Conservation (phyloP, 2,797 vertebrate genomes). For the Pipistrellus nathusii region DNA sequence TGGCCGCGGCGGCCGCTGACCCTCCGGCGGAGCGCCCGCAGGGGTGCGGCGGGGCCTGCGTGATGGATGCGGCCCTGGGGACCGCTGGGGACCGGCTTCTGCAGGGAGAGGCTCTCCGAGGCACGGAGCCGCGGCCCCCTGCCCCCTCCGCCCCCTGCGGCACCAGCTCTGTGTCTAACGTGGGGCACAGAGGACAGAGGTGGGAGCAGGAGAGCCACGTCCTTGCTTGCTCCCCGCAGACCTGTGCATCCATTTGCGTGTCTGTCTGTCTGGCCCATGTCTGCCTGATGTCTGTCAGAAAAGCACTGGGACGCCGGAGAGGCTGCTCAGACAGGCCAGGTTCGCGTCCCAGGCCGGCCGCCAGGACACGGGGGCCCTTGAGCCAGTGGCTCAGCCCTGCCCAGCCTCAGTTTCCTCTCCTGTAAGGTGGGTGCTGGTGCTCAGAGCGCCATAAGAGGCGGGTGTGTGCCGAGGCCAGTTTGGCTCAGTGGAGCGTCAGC, state of each 20-base stretch:
- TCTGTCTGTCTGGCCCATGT: too few relatives aligned
- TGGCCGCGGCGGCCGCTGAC: conserved; percentile 91
- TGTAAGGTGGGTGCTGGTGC: neutral
- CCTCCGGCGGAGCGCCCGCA: conserved; percentile 84
- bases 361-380: rapidly evolving
- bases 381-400: neutral
- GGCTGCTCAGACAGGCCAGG: too few relatives aligned
- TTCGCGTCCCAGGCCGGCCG: neutral
- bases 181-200: neutral
- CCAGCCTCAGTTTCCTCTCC: neutral
- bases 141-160: neutral
- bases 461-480: too few relatives aligned
- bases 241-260: too few relatives aligned
- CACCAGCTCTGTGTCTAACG: neutral
- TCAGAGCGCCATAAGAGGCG: neutral
- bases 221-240: too few relatives aligned
- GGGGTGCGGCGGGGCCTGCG: conserved; percentile 80
- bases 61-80: conserved; percentile 91
- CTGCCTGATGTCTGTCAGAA: too few relatives aligned
- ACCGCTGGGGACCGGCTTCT: conserved; percentile 83
- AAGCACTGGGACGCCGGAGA: rapidly evolving
- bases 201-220: too few relatives aligned
- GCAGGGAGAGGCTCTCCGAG: conserved; percentile 83
- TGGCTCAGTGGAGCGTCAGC: too few relatives aligned
- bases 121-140: neutral